phyloP scores from a whole-genome alignment of 2,888 invertebrate genomes.

The Drosophila paramelanica region DNA sequence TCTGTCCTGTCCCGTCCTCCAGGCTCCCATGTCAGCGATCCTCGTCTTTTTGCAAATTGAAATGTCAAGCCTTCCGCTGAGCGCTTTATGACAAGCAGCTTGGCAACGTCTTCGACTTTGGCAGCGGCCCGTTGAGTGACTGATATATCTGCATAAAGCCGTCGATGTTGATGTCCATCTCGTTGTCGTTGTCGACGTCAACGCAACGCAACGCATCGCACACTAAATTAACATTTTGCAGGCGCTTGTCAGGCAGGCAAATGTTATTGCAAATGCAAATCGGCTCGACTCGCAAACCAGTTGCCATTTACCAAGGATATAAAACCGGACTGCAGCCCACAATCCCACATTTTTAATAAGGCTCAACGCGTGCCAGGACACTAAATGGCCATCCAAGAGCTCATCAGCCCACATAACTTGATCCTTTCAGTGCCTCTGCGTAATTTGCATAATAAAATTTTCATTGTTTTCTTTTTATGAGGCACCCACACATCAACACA shows the following conservation, averaged over 20 bases:
- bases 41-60: constrained; percentile 71
- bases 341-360: constrained; percentile 45
- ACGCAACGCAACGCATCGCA: constrained; percentile 64
- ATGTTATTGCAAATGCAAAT: constrained; percentile 78
- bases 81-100: constrained; percentile 78
- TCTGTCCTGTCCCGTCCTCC: constrained; percentile 8
- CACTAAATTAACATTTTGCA: constrained; percentile 78
- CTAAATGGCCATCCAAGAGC: constrained; percentile 32
- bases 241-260: constrained; percentile 72
- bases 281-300: constrained; percentile 51
- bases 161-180: constrained; percentile 35
- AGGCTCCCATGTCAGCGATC: constrained; percentile 23
- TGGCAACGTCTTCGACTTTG: constrained; percentile 47
- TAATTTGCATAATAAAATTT: constrained; percentile 82
- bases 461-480: constrained; percentile 70
- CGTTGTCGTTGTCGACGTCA: constrained; percentile 46
- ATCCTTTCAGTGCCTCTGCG: constrained; percentile 63
- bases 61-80: constrained; percentile 75
- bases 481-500: constrained; percentile 35
- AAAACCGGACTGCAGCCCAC: constrained; percentile 9
- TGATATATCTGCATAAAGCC: constrained; percentile 69
- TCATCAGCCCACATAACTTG: constrained; percentile 39
- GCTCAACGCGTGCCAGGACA: constrained; percentile 53
- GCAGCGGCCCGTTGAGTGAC: constrained; percentile 61
- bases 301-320: constrained; percentile 57